Conservation (phyloP, 2,888 invertebrate genomes). For the Spilosoma lubricipeda region DNA sequence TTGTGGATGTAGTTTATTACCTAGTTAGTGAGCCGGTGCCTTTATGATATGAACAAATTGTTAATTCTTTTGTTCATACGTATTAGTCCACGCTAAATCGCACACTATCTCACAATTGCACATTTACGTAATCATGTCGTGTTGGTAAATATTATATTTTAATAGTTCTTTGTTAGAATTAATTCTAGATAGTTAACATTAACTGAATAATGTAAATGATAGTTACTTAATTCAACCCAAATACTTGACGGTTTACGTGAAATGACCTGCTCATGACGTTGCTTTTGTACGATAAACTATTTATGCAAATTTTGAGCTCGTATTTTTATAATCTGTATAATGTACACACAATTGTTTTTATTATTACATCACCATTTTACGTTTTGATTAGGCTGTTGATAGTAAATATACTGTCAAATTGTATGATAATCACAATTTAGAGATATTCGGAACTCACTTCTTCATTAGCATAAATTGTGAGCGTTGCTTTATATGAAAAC, state of each 20-base stretch:
- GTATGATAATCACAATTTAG: not conserved
- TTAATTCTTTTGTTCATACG: conserved; percentile 56
- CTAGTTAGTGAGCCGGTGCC: conserved; percentile 4
- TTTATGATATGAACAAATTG: conserved; percentile 24
- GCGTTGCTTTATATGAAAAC: not conserved
- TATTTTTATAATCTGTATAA: conserved; percentile 7
- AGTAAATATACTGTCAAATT: not conserved
- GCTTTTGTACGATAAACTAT: conserved; percentile 29
- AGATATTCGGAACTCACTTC: not conserved
- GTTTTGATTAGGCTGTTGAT: not conserved
- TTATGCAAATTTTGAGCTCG: conserved; percentile 18
- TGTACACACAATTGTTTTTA: not conserved
- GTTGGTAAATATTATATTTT: conserved; percentile 49
- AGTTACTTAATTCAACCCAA: conserved; percentile 42
- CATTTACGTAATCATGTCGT: conserved; percentile 47
- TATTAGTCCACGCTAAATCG: conserved; percentile 49
- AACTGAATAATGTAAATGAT: conserved; percentile 35
- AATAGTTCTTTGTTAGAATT: conserved; percentile 46
- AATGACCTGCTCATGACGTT: conserved; percentile 49
- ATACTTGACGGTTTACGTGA: conserved; percentile 43
- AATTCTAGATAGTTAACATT: conserved; percentile 45
- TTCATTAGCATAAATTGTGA: not conserved
- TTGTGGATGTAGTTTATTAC: not conserved
- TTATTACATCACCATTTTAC: not conserved
- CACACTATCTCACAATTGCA: conserved; percentile 49